These are phyloP conservation scores for Zygothrica quintamaculata DNA, from an alignment of 2,888 invertebrate genomes.

Conservation along the genomic window DNA sequence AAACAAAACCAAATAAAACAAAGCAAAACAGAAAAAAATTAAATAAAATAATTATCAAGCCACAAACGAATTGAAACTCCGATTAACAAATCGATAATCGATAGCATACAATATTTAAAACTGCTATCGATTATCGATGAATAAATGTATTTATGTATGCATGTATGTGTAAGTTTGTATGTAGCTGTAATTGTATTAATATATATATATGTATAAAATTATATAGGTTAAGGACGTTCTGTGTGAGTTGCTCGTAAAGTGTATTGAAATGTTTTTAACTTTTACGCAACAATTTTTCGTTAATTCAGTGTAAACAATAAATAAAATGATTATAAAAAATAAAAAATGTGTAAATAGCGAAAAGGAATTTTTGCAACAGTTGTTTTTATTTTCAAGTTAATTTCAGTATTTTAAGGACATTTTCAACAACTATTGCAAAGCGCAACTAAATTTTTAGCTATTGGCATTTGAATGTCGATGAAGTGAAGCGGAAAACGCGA, in stretches of 20 bases:
- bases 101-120: slow-evolving; percentile 8
- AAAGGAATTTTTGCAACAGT: slow-evolving; percentile 16
- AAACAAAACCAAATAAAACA: background rate
- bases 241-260: slow-evolving; percentile 7
- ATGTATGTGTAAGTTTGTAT: slow-evolving; percentile 10
- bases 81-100: slow-evolving; percentile 16
- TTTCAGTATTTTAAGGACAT: background rate
- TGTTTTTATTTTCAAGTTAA: background rate
- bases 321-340: slow-evolving; percentile 26
- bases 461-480: slow-evolving; percentile 55
- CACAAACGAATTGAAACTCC: slow-evolving; percentile 23
- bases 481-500: slow-evolving; percentile 58
- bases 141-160: slow-evolving; percentile 10
- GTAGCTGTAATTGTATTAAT: slow-evolving; percentile 22
- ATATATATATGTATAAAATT: background rate
- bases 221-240: background rate
- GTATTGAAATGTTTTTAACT: slow-evolving; percentile 43
- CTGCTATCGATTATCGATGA: slow-evolving; percentile 17
- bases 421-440: slow-evolving; percentile 33
- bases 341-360: slow-evolving; percentile 20
- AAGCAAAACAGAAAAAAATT: background rate
- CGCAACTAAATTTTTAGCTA: slow-evolving; percentile 29
- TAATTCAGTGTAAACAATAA: slow-evolving; percentile 51
- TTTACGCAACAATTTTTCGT: slow-evolving; percentile 32
- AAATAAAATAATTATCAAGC: slow-evolving; percentile 1